Evolutionary conservation across 2,113 vertebrate species (phyloP), one percentile per base, ranked within the genome.

Genomic region (Pseudopodoces humilis): DNA sequence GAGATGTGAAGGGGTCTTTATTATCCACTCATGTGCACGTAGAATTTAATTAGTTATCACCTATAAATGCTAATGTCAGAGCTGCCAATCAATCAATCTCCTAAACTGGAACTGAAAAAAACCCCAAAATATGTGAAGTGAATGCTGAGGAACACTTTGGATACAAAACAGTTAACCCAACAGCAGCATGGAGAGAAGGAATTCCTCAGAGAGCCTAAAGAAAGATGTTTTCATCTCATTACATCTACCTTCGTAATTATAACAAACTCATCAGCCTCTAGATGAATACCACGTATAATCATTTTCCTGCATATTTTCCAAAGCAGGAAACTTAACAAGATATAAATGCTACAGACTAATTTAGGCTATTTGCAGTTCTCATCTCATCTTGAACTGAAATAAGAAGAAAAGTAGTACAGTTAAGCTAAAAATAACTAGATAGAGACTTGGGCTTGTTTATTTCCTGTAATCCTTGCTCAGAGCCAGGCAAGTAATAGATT

Each of bases 191-290:
- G 95, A 97, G 93, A 95, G 95, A 96, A 97, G 96, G 95, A 97
- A 97, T 95, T 96, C 97, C 97, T 97, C 83, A 5, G 95, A 97
- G 97, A 97, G 92, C 91, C 93, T 96, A 24, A 92, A 96, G 97
- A 98, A 96, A 97, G 97, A 97, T 98, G 97, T 98, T 98, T 98
- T 98, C 97, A 96, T 98, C 98, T 98, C 98, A 98, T 98, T 98
- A 98, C 96, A 96, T 97, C 97, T 98, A 98, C 97, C 97, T 98
- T 97, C 97, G 79, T 98, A 98, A 98, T 98, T 98, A 98, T 85
- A 97, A 98, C 96, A 98, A 97, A 98, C 97, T 98, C 98, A 98
- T 98, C 98, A 98, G 96, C 90, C 96, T 96, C 65, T 88, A 97
- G 97, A 98, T 98, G 97, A 98, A 97, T 96, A 97, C 97, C 97